Evolutionary conservation across 2,113 vertebrate species (phyloP), one percentile per base, ranked within the genome.

Genomic region (Phycodurus eques): DNA sequence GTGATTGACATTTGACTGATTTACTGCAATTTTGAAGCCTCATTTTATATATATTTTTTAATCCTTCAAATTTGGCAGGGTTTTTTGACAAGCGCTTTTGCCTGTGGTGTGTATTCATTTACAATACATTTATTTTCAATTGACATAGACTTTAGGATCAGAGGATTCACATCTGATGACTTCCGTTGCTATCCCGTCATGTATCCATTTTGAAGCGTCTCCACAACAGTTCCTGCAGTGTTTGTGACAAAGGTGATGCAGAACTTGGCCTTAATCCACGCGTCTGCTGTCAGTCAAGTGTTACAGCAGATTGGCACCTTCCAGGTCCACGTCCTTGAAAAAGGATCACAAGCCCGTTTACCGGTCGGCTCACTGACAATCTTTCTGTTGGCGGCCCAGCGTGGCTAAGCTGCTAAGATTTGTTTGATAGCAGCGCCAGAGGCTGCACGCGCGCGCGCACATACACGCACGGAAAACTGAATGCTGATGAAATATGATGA

Each of bases 241-340:
- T 56, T 22, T 56, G n/a, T 22, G n/a, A 56, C 56, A 31, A 59
- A 59, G 12, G 11, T 4, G 56, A 59, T 31, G 11, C 22, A 59
- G 56, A 59, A 59, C 22, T 12, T 6, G 12, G 27, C 22, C 56
- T 59, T 59, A 14, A 27, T 13, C 56, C 22, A 14, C 12, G 39
- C 68, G 73, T 68, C 20, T 68, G 63, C 60, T 70, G 74, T 70
- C 61, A 75, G 51, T 81, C 43, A 60, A 73, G 76, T 75, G 57
- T 70, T 77, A 57, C 73, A 72, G 71, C 46, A 15, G 62, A 65
- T 78, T 78, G 74, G 80, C 80, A 78, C 76, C 79, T 78, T 43
- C 53, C 70, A 64, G 78, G 73, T 77, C 84, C 76, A 61, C 76
- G 85, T 85, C 83, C 86, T 90, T 88, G 88, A 88, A 83, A 86